Evolutionary conservation across 1,140 invertebrate species (phyloP).

Genomic region (Bacillus rossius): DNA sequence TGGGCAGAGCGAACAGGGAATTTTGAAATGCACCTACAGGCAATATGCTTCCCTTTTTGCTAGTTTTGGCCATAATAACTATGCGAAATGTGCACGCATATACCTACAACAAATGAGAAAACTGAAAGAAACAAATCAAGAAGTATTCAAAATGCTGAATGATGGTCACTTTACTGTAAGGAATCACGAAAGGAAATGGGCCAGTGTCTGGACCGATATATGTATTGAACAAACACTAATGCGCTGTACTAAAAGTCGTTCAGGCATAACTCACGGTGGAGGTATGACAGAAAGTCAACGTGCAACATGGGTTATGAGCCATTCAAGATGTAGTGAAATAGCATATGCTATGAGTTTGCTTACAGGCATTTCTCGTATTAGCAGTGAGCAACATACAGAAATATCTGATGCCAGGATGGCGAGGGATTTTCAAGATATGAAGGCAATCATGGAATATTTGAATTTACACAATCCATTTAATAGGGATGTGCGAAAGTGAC

Average conservation of each 20-base stretch:
- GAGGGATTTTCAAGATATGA: background rate
- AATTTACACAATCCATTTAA: conserved; percentile 2
- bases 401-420: conserved; percentile 1
- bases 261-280: conserved; percentile 7
- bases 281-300: conserved; percentile 9
- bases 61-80: too few species aligned
- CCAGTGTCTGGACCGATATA: conserved; percentile 2
- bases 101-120: conserved; percentile 42
- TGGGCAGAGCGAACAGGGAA: too few species aligned
- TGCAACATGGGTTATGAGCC: conserved; percentile 4
- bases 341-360: conserved; percentile 2
- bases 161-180: conserved; percentile 3
- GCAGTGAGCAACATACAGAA: background rate
- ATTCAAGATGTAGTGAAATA: conserved; percentile 3
- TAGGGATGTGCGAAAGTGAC: too few species aligned
- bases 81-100: conserved; percentile 37
- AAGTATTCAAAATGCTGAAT: too few species aligned
- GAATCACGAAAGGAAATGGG: background rate
- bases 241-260: conserved; percentile 4
- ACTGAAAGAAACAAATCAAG: too few species aligned
- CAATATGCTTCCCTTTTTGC: too few species aligned
- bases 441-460: background rate
- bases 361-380: background rate
- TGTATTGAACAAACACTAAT: conserved; percentile 12
- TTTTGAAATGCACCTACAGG: too few species aligned